These are phyloP conservation scores for Cisticola juncidis DNA, from an alignment of 2,113 vertebrate genomes.

Conservation along the genomic window DNA sequence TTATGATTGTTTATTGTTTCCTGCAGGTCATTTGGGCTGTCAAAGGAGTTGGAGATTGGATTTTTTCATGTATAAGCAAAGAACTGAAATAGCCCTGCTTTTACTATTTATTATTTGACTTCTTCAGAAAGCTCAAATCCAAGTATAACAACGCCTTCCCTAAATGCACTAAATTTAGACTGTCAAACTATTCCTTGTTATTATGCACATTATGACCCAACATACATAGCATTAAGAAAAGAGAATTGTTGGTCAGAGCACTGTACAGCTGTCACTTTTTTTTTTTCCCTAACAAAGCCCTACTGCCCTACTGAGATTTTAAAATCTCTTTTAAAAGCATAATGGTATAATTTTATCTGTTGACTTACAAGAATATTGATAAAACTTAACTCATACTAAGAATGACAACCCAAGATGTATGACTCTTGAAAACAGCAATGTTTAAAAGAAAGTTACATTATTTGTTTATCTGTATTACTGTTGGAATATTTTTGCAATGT, in stretches of 20 bases:
- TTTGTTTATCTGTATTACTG: background rate
- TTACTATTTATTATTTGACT: background rate
- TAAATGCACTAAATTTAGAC: background rate
- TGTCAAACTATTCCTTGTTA: background rate
- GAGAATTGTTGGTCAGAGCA: background rate
- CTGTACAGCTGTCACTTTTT: background rate
- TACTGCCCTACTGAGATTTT: too few relatives aligned
- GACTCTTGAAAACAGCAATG: background rate
- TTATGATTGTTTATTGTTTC: background rate
- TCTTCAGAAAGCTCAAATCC: background rate
- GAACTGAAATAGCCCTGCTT: background rate
- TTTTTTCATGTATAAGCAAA: background rate
- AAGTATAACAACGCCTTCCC: background rate
- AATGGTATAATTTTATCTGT: background rate
- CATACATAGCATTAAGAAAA: background rate
- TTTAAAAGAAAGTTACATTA: background rate
- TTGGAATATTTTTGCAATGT: background rate
- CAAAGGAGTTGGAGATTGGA: background rate
- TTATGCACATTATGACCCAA: rapidly evolving
- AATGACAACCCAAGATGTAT: background rate
- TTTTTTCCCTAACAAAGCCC: background rate
- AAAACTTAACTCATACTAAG: background rate
- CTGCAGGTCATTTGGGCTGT: background rate
- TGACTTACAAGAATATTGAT: background rate
- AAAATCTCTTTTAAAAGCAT: background rate